Evolutionary conservation across 2,888 invertebrate genomes (phyloP).

Genomic region (Nemapogon koenigi): DNA sequence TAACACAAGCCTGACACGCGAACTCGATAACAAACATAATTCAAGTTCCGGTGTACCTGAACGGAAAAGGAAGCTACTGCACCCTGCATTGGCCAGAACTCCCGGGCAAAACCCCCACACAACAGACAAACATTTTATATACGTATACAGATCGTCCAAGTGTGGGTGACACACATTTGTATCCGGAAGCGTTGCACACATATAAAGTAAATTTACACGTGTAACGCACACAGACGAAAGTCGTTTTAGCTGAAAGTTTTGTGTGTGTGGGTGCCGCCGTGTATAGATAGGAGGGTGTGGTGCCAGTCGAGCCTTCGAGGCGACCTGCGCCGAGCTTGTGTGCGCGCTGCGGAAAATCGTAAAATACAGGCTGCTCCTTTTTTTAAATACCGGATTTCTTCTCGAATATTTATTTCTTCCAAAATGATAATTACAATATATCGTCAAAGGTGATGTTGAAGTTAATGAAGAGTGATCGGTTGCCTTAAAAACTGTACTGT

Average conservation of each 20-base stretch:
- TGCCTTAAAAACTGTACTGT: too few relatives aligned
- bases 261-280: slow-evolving; percentile 45
- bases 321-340: background rate
- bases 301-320: background rate
- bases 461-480: too few relatives aligned
- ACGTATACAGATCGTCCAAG: slow-evolving; percentile 15
- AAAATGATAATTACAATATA: too few relatives aligned
- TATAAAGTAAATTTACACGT: slow-evolving; percentile 24
- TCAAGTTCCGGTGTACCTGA: slow-evolving; percentile 41
- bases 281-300: slow-evolving; percentile 45
- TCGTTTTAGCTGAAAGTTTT: slow-evolving; percentile 27
- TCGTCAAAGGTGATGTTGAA: too few relatives aligned
- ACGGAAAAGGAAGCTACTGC: slow-evolving; percentile 63
- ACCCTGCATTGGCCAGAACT: slow-evolving; percentile 37
- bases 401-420: too few relatives aligned
- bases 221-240: slow-evolving; percentile 25
- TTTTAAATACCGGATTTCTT: too few relatives aligned
- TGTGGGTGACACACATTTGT: slow-evolving; percentile 46
- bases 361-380: slow-evolving; percentile 1
- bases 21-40: slow-evolving; percentile 4
- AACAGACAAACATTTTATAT: slow-evolving; percentile 14
- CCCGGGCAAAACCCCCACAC: slow-evolving; percentile 10
- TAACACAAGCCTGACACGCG: background rate
- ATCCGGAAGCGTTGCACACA: slow-evolving; percentile 49
- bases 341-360: slow-evolving; percentile 7